A percentile compares a stretch with the other conserved stretches of the same genome.
Evolutionary conservation across 2,797 vertebrate species (phyloP).

Genomic region (Semaprochilodus insignis): DNA sequence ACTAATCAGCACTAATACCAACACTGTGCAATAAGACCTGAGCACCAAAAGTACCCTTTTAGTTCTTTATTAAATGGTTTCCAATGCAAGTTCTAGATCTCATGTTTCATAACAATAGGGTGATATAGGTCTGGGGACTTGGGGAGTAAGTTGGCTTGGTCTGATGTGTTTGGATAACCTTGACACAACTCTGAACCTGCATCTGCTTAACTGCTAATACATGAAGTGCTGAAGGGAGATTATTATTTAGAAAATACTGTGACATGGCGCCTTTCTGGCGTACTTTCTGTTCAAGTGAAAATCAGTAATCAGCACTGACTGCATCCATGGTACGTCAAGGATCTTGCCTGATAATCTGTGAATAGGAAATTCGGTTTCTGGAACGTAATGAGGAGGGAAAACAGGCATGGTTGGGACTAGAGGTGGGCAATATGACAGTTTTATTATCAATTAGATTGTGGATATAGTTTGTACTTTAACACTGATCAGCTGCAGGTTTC

Average conservation of each 20-base stretch:
- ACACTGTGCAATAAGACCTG: background rate
- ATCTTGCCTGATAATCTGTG: background rate
- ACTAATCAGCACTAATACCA: background rate
- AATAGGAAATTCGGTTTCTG: background rate
- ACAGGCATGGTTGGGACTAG: background rate
- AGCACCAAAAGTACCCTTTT: background rate
- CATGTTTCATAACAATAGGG: background rate
- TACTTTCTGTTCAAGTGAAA: constrained; percentile 4
- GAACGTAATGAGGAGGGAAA: background rate
- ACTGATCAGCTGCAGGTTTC: too few species aligned
- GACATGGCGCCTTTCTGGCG: background rate
- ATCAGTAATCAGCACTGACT: background rate
- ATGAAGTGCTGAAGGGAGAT: background rate
- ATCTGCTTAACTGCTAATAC: background rate
- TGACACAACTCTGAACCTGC: background rate
- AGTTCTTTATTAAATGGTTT: background rate
- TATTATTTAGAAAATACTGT: constrained; percentile 30
- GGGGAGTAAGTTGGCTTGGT: constrained; percentile 7
- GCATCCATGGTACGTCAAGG: background rate
- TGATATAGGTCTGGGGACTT: background rate
- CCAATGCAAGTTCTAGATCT: background rate
- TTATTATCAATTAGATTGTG: too few species aligned
- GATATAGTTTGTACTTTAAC: too few species aligned
- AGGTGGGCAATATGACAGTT: too few species aligned
- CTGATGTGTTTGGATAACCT: constrained; percentile 37